Base-by-base conservation (phyloP, 2,888 invertebrate species). In the Heliconius aoede region DNA sequence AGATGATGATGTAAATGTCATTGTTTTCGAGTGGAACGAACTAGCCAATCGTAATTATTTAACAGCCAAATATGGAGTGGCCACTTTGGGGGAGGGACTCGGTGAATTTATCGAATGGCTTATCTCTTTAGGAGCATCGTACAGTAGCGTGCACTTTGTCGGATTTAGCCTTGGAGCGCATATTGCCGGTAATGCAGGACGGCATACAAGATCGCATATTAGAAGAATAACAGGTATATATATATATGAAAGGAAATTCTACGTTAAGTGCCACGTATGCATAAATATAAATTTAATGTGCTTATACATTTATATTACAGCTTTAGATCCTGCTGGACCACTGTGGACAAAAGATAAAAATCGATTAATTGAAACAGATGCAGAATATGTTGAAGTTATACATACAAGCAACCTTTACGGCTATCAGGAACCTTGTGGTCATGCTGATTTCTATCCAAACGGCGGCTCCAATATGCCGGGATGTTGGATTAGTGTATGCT, bases 91-190 rank as follows among this genome's bases (percentile, higher is more conserved):
- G 18, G 21, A 62, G 26, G 55, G 60, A 62, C 32, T 75, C 1
- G 51, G 75, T 24, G 32, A 8, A n/a, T 75, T 75, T n/a, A 62
- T 75, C n/a, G 40, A 75, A 36, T 75, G 75, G 75, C 55, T 75
- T 0, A 28, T 24, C 5, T 51, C 75, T 32, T 71, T 75, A 55
- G 75, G 75, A n/a, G 62, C 40, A 7, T 82, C 84, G 0, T 89
- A 86, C 64, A 83, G 88, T 18, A 88, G 73, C 58, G 80, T 90
- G 8, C 93, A 94, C 76, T 80, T 94, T 4, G 88, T 93, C 3
- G 93, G 94, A 0, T 92, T 91, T 85, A 93, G 93, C 81, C 87
- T 93, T 55, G 93, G 93, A 4, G 93, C 87, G 1, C 93, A 94
- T 80, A 81, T 93, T 28, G 88, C 90, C n/a, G 93, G 92, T 5